phyloP scores from a whole-genome alignment of 2,797 vertebrate species.

The Molossus molossus region DNA sequence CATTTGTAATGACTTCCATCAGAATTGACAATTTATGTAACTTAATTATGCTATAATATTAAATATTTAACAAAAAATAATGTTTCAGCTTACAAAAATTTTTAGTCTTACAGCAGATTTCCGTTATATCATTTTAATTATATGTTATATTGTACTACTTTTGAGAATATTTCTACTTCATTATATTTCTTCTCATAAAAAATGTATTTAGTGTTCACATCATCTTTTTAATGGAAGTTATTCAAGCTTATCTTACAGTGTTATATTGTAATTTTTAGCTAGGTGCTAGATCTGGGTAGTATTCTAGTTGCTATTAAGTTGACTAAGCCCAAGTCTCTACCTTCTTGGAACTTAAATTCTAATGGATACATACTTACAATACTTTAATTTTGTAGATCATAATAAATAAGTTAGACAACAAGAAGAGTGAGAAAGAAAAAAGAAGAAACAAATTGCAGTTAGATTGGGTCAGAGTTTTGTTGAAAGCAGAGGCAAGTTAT shows the following conservation, averaged over 20 bases:
- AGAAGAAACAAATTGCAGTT: not conserved
- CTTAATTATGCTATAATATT: constrained; percentile 54
- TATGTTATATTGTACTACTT: not conserved
- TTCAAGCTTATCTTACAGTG: not conserved
- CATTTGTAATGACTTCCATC: not conserved
- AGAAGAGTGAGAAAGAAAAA: not conserved
- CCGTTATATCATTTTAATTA: constrained; percentile 4
- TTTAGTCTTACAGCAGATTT: not conserved
- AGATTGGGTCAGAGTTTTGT: not conserved
- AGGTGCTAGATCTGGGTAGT: not conserved
- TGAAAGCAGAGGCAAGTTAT: not conserved
- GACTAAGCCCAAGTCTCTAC: not conserved
- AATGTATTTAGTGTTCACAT: not conserved
- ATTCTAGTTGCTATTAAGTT: not conserved
- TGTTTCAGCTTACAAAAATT: not conserved
- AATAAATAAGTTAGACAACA: not conserved
- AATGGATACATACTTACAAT: not conserved
- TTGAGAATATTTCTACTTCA: constrained; percentile 5
- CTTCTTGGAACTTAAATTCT: constrained; percentile 33
- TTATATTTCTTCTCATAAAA: constrained; percentile 50
- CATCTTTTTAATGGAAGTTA: not conserved
- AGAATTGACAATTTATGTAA: not conserved
- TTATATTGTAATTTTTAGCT: constrained; percentile 20
- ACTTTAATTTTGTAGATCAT: constrained; percentile 11
- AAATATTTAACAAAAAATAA: constrained; percentile 3